These are phyloP conservation scores for Drosophila ogumai DNA, from an alignment of 1,140 invertebrate genomes.

Conservation along the genomic window DNA sequence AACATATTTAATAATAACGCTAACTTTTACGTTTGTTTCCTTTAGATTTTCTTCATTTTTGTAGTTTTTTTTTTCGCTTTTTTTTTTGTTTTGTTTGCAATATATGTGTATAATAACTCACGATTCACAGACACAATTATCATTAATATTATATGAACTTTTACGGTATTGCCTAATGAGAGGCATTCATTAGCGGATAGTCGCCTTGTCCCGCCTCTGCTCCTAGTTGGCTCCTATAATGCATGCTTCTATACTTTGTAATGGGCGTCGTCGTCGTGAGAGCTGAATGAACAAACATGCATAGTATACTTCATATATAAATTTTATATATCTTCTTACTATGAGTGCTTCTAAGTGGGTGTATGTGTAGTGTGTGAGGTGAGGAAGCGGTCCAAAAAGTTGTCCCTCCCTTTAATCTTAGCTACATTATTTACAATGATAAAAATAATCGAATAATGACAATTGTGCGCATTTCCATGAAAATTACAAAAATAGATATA, in stretches of 20 bases:
- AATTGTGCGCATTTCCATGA: constrained; percentile 71
- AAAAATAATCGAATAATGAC: constrained; percentile 53
- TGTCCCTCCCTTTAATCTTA: constrained; percentile 14
- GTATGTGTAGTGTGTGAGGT: neutral
- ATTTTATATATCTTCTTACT: constrained; percentile 51
- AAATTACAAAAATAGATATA: neutral
- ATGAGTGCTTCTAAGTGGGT: constrained; percentile 61
- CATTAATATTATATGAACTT: constrained; percentile 59
- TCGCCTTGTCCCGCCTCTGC: constrained; percentile 9
- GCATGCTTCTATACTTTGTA: constrained; percentile 67
- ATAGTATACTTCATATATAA: constrained; percentile 50
- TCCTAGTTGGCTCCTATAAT: constrained; percentile 63
- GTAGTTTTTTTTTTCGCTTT: constrained; percentile 24
- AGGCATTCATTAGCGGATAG: constrained; percentile 34
- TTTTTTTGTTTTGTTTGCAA: constrained; percentile 30
- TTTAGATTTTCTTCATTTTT: constrained; percentile 43
- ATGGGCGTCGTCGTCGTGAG: constrained; percentile 58
- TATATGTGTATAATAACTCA: constrained; percentile 73
- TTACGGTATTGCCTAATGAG: constrained; percentile 49
- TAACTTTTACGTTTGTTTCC: constrained; percentile 52
- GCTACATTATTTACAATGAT: constrained; percentile 72
- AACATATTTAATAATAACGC: constrained; percentile 77
- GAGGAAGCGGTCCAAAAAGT: constrained; percentile 32
- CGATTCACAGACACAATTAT: constrained; percentile 78
- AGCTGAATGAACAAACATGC: constrained; percentile 68